A percentile compares a stretch with the other conserved stretches of the same genome.
Conservation (phyloP, 2,797 vertebrate genomes). For the Megalops cyprinoides region DNA sequence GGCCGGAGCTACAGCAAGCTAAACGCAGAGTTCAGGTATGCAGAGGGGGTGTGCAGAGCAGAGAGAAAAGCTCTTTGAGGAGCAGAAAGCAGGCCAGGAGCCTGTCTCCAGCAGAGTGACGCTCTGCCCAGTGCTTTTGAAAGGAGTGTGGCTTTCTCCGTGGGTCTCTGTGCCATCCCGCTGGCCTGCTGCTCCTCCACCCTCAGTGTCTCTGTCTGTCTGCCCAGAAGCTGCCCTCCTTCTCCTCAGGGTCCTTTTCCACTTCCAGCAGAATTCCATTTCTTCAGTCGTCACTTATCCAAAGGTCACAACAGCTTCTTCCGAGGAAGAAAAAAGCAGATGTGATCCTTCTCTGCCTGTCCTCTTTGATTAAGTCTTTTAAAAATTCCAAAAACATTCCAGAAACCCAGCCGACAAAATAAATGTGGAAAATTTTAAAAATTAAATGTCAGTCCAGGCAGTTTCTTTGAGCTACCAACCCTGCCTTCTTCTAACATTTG, state of each 20-base stretch:
- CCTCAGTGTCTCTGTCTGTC: too few relatives aligned
- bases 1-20: not conserved
- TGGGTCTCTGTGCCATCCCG: not conserved
- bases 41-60: not conserved
- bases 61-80: not conserved
- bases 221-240: not conserved
- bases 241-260: not conserved
- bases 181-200: not conserved
- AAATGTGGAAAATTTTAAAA: conserved; percentile 5
- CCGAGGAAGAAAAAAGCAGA: not conserved
- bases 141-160: not conserved
- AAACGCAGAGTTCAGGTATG: not conserved
- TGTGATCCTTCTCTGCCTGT: not conserved
- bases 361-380: not conserved
- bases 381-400: too few relatives aligned
- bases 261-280: not conserved
- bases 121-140: not conserved
- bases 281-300: not conserved
- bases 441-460: not conserved
- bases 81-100: not conserved
- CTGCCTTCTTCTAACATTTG: not conserved
- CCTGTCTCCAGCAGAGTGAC: not conserved
- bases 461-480: not conserved
- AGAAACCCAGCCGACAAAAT: too few relatives aligned
- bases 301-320: not conserved